Evolutionary conservation across 2,888 invertebrate genomes (phyloP), one percentile per base, ranked within the genome.

Genomic region (Nomada goodeniana): DNA sequence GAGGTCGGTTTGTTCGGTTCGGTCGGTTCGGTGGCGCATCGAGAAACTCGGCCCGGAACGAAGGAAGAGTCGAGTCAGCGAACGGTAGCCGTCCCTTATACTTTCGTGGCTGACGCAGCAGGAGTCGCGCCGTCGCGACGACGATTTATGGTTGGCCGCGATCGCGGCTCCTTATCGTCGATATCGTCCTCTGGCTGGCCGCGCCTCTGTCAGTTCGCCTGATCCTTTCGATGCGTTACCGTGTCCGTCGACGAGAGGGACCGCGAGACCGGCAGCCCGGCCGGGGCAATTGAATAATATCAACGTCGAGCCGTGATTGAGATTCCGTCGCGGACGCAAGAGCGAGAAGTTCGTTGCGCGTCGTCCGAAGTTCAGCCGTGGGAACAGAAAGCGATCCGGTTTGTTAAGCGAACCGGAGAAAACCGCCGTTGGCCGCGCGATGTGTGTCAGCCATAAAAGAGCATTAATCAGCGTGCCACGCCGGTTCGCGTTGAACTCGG

Each of bases 61-160:
- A 76, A 80, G 84, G 80, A 85, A 86, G 80, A 85, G 81, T 76
- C 75, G 85, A 86, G 83, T 86, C 86, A 85, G 83, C 85, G 65
- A 47, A 71, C 64, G 50, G 53, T 65, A 26, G 36, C 55, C 23
- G 68, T 77, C 83, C 83, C 83, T 85, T 85, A 79, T 76, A 84
- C 84, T 80, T 86, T 85, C 85, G 80, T 82, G 76, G 85, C 85
- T 87, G 87, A 86, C 85, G 86, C 86, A 86, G 87, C 87, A 87
- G 86, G 86, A 87, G 86, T 87, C 87, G 87, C 74, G 59, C 84
- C 76, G 86, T 82, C 82, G 78, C 85, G 20, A 77, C 69, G 71
- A 55, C 87, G 82, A 87, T 87, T 87, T 87, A 87, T 86, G 80
- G 83, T 65, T 64, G 63, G 74, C 76, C 74, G 65, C 80, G 83